These are phyloP conservation scores for Lypha dubia DNA, from an alignment of 2,888 invertebrate species.

Conservation along the genomic window DNA sequence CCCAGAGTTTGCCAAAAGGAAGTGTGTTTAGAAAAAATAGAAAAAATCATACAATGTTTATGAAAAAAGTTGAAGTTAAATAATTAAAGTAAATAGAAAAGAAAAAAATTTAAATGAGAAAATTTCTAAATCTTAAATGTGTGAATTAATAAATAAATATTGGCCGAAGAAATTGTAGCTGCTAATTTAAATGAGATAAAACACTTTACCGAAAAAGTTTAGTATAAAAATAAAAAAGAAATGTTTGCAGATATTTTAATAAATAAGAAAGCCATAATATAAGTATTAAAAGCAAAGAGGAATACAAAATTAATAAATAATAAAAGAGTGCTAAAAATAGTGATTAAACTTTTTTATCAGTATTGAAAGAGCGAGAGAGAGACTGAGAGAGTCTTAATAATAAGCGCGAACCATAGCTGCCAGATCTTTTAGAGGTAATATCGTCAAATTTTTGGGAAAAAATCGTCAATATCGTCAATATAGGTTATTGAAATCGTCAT, in stretches of 20 bases:
- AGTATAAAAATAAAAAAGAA: conserved; percentile 19
- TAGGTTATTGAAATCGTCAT: too few species aligned
- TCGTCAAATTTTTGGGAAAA: too few species aligned
- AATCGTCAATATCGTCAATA: too few species aligned
- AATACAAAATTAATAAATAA: conserved; percentile 22
- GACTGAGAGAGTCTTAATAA: not conserved
- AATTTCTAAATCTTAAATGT: conserved; percentile 23
- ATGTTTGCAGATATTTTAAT: conserved; percentile 9
- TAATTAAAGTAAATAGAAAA: not conserved
- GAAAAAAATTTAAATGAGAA: not conserved
- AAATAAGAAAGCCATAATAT: conserved; percentile 20
- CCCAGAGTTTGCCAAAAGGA: not conserved
- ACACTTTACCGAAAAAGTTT: not conserved
- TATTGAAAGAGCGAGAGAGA: conserved; percentile 9
- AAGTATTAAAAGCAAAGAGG: conserved; percentile 30
- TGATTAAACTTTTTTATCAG: not conserved
- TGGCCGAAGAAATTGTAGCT: conserved; percentile 20
- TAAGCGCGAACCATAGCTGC: conserved; percentile 27
- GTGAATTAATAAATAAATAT: conserved; percentile 47
- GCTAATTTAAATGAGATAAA: not conserved
- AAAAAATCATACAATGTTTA: conserved; percentile 20
- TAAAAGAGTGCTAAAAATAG: conserved; percentile 36
- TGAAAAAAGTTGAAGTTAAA: conserved; percentile 48
- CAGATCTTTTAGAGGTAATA: too few species aligned
- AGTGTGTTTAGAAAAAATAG: conserved; percentile 19